These are phyloP conservation scores for Adelognathus sp. DNA, from an alignment of 2,888 invertebrate species.

Conservation along the genomic window DNA sequence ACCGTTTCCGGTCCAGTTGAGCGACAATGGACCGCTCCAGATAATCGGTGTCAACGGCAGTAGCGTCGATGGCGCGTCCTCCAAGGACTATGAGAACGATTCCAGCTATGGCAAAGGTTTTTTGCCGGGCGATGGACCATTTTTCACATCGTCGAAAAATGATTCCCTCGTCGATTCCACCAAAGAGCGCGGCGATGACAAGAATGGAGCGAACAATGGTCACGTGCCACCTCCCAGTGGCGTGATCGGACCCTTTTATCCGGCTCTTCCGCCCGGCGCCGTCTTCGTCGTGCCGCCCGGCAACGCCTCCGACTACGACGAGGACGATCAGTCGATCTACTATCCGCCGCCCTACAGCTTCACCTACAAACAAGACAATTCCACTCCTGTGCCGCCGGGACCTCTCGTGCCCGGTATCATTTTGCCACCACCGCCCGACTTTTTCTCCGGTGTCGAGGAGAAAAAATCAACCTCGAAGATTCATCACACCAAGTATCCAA, in stretches of 20 bases:
- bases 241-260: constrained; percentile 78
- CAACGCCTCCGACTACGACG: constrained; percentile 89
- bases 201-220: constrained; percentile 81
- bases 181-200: constrained; percentile 80
- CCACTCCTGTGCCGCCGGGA: constrained; percentile 89
- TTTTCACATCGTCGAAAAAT: constrained; percentile 82
- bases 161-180: constrained; percentile 83
- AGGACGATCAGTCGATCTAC: constrained; percentile 95
- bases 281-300: constrained; percentile 82
- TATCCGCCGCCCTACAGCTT: constrained; percentile 96
- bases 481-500: constrained; percentile 66
- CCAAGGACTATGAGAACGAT: constrained; percentile 68
- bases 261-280: constrained; percentile 85
- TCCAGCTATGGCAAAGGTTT: constrained; percentile 79
- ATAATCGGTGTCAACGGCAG: constrained; percentile 92
- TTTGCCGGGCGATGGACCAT: constrained; percentile 82
- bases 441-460: constrained; percentile 88
- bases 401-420: constrained; percentile 95
- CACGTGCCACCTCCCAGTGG: constrained; percentile 79
- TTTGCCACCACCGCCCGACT: constrained; percentile 93
- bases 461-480: constrained; percentile 73
- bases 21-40: constrained; percentile 92
- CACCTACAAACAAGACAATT: constrained; percentile 90
- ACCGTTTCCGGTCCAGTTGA: constrained; percentile 95
- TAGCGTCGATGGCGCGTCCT: constrained; percentile 84